These are phyloP conservation scores for Sturnus vulgaris DNA, from an alignment of 2,113 vertebrate genomes.

Conservation along the genomic window DNA sequence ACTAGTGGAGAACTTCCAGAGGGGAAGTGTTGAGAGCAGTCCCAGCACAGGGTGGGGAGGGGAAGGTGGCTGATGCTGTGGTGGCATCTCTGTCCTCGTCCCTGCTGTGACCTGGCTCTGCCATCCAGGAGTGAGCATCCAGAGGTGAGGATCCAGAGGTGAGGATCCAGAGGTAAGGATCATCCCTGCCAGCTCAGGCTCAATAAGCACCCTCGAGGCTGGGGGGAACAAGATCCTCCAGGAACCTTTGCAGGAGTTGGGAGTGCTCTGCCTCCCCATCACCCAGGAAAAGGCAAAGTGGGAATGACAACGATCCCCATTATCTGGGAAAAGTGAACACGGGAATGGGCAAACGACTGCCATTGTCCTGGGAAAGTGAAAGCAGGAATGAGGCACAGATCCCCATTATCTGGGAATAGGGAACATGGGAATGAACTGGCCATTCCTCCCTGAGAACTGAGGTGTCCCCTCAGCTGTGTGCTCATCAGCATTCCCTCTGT, in stretches of 20 bases:
- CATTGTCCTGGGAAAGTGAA: not conserved
- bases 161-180: not conserved
- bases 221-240: not conserved
- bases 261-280: rapidly evolving
- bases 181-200: not conserved
- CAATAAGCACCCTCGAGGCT: rapidly evolving
- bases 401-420: not conserved
- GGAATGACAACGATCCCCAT: not conserved
- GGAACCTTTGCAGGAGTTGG: rapidly evolving
- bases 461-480: not conserved
- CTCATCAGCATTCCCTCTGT: not conserved
- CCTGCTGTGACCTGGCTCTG: not conserved
- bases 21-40: not conserved
- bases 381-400: not conserved
- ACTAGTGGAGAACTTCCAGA: not conserved
- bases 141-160: not conserved
- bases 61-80: not conserved
- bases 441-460: not conserved
- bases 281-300: not conserved
- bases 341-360: rapidly evolving
- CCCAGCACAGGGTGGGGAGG: rapidly evolving
- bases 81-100: not conserved
- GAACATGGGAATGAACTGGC: not conserved
- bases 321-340: not conserved
- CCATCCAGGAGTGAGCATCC: not conserved